Evolutionary conservation across 2,888 invertebrate genomes (phyloP), one percentile per base, ranked within the genome.

Genomic region (Apodemia duryi): DNA sequence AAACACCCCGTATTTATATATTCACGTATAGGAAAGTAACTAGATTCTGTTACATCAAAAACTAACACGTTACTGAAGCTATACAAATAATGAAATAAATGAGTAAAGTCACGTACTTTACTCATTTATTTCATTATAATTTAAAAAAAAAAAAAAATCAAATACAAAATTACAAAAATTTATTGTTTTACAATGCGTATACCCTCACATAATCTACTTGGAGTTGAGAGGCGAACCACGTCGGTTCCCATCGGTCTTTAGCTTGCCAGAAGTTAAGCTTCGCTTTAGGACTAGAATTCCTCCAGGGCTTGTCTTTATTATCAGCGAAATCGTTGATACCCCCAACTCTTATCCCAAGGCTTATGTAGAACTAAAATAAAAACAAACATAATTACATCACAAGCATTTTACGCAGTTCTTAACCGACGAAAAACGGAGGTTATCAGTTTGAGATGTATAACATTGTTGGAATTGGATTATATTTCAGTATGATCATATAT

Each of bases 311-410:
- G 61, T 85, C 84, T 0, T 84, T 74, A 66, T 81, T 78, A 74
- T 97, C 95, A 0, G 94, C 91, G 78, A 96, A 97, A 79, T 95
- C 94, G 66, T 94, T 92, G 62, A 94, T 85, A 9, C 97, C 97
- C 0, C 96, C 97, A n/a, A 96, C 96, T 5, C 96, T 95, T 4
- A 97, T 91, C 11, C 97, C 97, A 35, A 97, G 79, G 0, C 95
- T 93, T 10, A 97, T 78, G 81, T 95, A 95, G 92, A 97, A 95
- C 95, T 96, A 88, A 2, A 69, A 72, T 63, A 7, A 28, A 66
- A 51, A 29, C 2, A 4, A 35, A 4, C 2, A 4, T 35, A 35
- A 35, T 35, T 35, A 5, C 5, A 0, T 4, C 35, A 35, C 3
- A 35, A 35, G 35, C 35, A 21, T 21, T 35, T 35, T 35, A 35